These are phyloP conservation scores for Synanthedon andrenaeformis DNA, from an alignment of 2,888 invertebrate genomes.

Conservation along the genomic window DNA sequence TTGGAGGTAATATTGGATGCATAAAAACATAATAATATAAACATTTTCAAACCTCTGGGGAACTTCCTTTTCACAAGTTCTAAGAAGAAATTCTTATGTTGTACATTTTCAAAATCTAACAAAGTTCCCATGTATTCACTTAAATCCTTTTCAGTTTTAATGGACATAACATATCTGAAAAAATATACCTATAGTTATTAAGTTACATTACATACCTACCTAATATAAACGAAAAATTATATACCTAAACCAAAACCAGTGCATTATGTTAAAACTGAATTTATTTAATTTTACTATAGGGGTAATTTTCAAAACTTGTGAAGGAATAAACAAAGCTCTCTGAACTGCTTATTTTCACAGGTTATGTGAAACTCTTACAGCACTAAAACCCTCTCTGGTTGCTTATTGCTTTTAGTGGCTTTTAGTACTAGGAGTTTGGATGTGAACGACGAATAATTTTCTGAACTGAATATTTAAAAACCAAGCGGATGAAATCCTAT, in stretches of 20 bases:
- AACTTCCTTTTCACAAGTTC: constrained; percentile 71
- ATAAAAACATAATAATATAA: too few species aligned
- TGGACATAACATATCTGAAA: constrained; percentile 78
- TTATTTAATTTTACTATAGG: neutral
- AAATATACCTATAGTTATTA: constrained; percentile 1
- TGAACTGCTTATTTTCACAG: too few species aligned
- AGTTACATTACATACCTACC: neutral
- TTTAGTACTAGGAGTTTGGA: too few species aligned
- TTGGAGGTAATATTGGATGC: too few species aligned
- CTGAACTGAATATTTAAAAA: too few species aligned
- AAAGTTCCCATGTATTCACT: constrained; percentile 83
- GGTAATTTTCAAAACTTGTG: too few species aligned
- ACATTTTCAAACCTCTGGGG: constrained; percentile 20
- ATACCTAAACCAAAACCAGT: neutral
- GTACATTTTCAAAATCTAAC: constrained; percentile 74
- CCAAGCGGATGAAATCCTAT: too few species aligned
- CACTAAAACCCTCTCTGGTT: too few species aligned
- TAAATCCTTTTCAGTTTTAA: constrained; percentile 78
- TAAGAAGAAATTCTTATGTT: constrained; percentile 75
- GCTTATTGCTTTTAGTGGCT: too few species aligned
- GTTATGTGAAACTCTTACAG: too few species aligned
- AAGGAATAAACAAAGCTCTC: too few species aligned
- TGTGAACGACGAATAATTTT: too few species aligned
- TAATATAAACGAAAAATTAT: constrained; percentile 4
- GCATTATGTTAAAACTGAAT: neutral